Percentiles rank a stretch among this genome's conserved stretches.
Conservation (phyloP, 2,797 vertebrate genomes). For the Dicrostonyx torquatus region DNA sequence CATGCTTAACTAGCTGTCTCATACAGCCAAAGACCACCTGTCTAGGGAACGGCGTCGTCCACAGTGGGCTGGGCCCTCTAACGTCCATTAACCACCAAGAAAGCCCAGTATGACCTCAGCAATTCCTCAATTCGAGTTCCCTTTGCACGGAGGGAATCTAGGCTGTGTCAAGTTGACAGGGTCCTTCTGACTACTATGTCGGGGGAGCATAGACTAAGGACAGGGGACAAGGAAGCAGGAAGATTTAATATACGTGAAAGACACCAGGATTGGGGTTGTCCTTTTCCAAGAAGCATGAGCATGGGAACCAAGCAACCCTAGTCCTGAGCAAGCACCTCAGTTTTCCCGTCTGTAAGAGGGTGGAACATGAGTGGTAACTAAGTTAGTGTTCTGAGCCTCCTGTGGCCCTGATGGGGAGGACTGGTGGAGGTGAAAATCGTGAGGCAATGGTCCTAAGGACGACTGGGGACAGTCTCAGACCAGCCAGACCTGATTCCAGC, state of each 20-base stretch:
- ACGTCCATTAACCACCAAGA: not conserved
- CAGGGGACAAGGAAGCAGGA: not conserved
- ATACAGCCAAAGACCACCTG: not conserved
- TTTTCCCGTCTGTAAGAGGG: not conserved
- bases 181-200: not conserved
- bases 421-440: not conserved
- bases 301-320: not conserved
- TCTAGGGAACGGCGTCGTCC: not conserved
- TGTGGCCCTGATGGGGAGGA: not conserved
- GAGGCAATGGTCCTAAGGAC: not conserved
- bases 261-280: not conserved
- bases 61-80: not conserved
- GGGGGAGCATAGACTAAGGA: not conserved
- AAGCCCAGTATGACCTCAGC: not conserved
- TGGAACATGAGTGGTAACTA: not conserved
- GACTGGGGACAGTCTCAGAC: not conserved
- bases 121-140: not conserved
- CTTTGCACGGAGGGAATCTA: not conserved
- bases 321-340: not conserved
- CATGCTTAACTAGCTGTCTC: not conserved
- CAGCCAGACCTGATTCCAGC: not conserved
- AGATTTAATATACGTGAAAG: not conserved
- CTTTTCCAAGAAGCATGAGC: not conserved
- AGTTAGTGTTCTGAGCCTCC: not conserved
- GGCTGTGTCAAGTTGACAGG: not conserved